These are phyloP conservation scores for Malurus splendens DNA, from an alignment of 2,797 vertebrate species.

Conservation along the genomic window DNA sequence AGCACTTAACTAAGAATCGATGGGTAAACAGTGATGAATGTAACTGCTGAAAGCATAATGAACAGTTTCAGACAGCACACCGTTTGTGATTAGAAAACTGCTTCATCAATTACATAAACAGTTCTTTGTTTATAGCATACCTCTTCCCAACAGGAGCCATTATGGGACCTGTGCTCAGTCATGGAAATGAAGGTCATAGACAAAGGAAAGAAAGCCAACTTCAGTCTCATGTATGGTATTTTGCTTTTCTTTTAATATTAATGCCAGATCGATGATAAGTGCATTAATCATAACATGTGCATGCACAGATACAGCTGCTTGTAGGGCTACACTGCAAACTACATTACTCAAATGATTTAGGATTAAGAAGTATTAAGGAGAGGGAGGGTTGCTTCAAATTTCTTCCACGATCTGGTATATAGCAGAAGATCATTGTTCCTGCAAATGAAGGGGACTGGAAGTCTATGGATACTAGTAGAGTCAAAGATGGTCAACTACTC, in stretches of 20 bases:
- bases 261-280: neutral
- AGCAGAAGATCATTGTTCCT: neutral
- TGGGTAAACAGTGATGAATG: neutral
- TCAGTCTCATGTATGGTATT: neutral
- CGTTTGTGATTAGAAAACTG: neutral
- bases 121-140: neutral
- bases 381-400: neutral
- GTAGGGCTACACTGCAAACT: neutral
- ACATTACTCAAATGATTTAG: neutral
- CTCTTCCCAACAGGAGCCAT: neutral
- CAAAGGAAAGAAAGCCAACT: neutral
- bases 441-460: neutral
- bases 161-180: neutral
- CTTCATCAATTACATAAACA: neutral
- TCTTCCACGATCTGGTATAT: neutral
- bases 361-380: neutral
- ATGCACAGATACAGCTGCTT: neutral
- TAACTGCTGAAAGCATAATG: neutral
- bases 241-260: neutral
- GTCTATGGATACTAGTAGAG: neutral
- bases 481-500: neutral
- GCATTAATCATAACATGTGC: neutral
- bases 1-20: neutral
- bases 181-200: neutral
- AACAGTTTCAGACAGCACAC: neutral